Percentiles rank a stretch among this genome's conserved stretches.
These are phyloP conservation scores for Macrophya annulata DNA, from an alignment of 2,888 invertebrate species.

Conservation along the genomic window DNA sequence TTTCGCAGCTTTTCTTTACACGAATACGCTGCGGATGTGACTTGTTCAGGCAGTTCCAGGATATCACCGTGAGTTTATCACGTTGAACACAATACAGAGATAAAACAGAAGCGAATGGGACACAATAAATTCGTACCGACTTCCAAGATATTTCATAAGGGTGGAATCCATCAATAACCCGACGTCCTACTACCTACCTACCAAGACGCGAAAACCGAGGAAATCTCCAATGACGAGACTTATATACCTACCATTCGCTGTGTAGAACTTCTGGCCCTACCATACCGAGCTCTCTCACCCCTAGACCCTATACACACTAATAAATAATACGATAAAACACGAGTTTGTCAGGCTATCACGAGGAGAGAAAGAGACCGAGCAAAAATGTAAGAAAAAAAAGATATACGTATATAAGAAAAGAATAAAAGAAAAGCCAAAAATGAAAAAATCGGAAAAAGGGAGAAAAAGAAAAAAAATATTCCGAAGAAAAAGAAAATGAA, in stretches of 20 bases:
- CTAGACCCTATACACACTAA: constrained; percentile 68
- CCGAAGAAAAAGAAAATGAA: background rate
- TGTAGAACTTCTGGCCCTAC: background rate
- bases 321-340: constrained; percentile 80
- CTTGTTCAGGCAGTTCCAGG: constrained; percentile 43
- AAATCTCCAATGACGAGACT: constrained; percentile 30
- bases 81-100: constrained; percentile 75
- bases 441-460: background rate
- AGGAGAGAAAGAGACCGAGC: constrained; percentile 57
- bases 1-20: background rate
- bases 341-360: constrained; percentile 77
- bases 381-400: background rate
- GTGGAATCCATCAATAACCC: constrained; percentile 79
- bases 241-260: background rate
- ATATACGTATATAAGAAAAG: background rate
- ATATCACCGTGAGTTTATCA: constrained; percentile 78
- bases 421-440: background rate
- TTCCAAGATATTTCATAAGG: constrained; percentile 78
- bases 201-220: background rate
- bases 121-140: constrained; percentile 78
- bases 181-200: background rate
- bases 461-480: background rate
- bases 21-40: background rate
- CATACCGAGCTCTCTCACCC: constrained; percentile 64
- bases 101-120: constrained; percentile 77